A percentile compares a stretch with the other conserved stretches of the same genome.
Evolutionary conservation across 1,140 invertebrate species (phyloP).

Genomic region (Conopomorpha cramerella): DNA sequence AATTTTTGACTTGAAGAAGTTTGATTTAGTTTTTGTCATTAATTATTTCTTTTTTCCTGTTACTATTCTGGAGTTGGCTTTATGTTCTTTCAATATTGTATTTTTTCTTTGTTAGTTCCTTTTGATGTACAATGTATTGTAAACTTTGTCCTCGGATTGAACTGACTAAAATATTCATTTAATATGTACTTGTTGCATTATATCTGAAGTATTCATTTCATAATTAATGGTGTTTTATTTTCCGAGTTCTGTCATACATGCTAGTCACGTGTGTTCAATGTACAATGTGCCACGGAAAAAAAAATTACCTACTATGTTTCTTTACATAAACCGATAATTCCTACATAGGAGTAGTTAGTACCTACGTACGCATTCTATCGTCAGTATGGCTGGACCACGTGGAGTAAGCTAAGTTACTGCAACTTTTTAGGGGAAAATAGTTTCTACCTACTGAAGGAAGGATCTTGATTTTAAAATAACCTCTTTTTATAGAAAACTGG

Average conservation of each 20-base stretch:
- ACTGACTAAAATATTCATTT: constrained; percentile 30
- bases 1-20: constrained; percentile 48
- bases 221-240: not conserved
- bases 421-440: no score
- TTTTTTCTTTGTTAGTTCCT: constrained; percentile 27
- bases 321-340: no score
- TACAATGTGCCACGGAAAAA: no score
- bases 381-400: no score
- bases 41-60: constrained; percentile 7
- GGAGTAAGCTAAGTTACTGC: no score
- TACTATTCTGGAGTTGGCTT: constrained; percentile 38
- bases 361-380: no score
- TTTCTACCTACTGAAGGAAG: no score
- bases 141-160: constrained; percentile 47
- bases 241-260: not conserved
- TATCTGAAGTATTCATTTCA: constrained; percentile 49
- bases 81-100: constrained; percentile 39
- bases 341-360: no score
- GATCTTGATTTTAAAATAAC: no score
- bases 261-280: no score
- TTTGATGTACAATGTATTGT: constrained; percentile 45
- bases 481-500: no score
- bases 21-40: constrained; percentile 27
- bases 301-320: no score
- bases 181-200: constrained; percentile 46